phyloP scores from a whole-genome alignment of 2,888 invertebrate genomes.

The Penaeus monodon region DNA sequence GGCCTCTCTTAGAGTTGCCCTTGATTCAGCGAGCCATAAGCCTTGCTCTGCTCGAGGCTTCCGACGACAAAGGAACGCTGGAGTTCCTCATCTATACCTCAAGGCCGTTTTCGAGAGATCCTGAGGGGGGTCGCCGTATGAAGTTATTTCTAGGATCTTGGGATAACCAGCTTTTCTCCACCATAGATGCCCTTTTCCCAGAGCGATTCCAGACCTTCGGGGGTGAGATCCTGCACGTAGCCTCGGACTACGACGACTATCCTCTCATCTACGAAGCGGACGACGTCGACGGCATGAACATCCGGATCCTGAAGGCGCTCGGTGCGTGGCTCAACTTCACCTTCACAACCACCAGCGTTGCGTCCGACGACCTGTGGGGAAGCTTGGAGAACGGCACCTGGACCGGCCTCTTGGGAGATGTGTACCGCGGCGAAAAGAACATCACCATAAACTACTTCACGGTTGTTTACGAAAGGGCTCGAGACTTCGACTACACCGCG shows the following conservation, averaged over 20 bases:
- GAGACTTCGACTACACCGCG: constrained; percentile 47
- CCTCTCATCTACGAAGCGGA: constrained; percentile 38
- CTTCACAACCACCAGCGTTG: constrained; percentile 33
- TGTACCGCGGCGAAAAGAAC: constrained; percentile 45
- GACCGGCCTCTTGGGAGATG: constrained; percentile 55
- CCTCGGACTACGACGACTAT: constrained; percentile 51
- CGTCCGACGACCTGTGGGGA: constrained; percentile 48
- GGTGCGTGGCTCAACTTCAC: constrained; percentile 48
- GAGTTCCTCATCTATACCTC: constrained; percentile 17
- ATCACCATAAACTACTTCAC: constrained; percentile 53
- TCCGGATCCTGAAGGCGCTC: constrained; percentile 35
- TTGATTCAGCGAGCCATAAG: constrained; percentile 10
- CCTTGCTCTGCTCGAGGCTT: constrained; percentile 5
- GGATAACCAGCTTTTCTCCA: constrained; percentile 10
- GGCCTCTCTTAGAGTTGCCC: not conserved
- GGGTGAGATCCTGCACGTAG: constrained; percentile 40
- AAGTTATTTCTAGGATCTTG: constrained; percentile 23
- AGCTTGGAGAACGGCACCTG: constrained; percentile 51
- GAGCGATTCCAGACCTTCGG: constrained; percentile 43
- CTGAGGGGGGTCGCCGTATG: not conserved
- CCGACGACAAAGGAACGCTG: not conserved
- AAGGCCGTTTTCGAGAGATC: constrained; percentile 4
- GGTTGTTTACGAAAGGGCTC: constrained; percentile 32
- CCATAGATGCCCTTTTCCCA: constrained; percentile 34
- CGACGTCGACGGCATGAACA: constrained; percentile 40